Evolutionary conservation across 2,888 invertebrate species (phyloP), one percentile per base, ranked within the genome.

Genomic region (Cordylochernes scorpioides): DNA sequence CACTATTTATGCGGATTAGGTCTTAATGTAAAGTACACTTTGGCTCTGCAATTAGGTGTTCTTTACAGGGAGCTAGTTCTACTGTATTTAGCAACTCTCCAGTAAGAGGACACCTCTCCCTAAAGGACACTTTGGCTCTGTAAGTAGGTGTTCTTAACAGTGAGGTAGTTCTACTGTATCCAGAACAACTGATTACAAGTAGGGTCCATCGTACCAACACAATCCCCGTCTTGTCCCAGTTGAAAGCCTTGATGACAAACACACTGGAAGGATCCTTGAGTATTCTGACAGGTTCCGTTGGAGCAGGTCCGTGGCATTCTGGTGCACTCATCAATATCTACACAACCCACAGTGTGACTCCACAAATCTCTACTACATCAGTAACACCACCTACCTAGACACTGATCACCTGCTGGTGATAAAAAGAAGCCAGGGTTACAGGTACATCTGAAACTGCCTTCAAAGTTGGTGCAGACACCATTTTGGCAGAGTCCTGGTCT

Each of bases 251-350:
- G 71, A 3, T 75, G 73, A 51, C 94, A 94, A 54, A 82, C 80
- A 59, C 94, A 94, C 10, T 71, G 72, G 55, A 80, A 88, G 2
- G 80, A 78, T 0, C 94, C 94, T 0, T 80, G 84, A 0, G 77
- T 80, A 59, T 94, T 94, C 25, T 88, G 82, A 55, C 94, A 94
- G 40, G 74, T 73, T 10, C 91, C 91, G 55, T 91, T 84, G 47
- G 86, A 86, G 49, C 94, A 94, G 0, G 84, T 86, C 2, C 78
- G 82, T 24, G 77, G 75, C 71, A 53, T 80, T 62, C 78, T 77
- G 58, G 75, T 71, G 50, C 88, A 91, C 54, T 91, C 91, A 49
- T 91, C 69, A 45, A 86, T 75, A 48, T 91, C 91, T 10, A 67
- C 59, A 45, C 72, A 73, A n/a, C n/a, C n/a, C n/a, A 25, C 4